Percentiles rank a stretch among this genome's conserved stretches.
Conservation (phyloP, 2,113 vertebrate species). For the Herpailurus yagouaroundi region DNA sequence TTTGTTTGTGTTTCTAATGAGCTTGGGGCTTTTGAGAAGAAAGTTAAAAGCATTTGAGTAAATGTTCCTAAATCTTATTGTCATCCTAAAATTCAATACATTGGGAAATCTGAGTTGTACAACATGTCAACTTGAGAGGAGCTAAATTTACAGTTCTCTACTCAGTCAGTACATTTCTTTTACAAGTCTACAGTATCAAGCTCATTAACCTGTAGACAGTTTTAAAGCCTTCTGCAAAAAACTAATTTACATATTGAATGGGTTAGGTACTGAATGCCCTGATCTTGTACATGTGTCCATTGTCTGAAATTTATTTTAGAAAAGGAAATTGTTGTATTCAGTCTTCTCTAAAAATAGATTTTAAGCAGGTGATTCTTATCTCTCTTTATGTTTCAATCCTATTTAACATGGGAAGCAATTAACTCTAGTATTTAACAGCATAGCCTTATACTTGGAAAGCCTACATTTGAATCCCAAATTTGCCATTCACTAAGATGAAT, state of each 20-base stretch:
- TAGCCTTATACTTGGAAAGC: neutral
- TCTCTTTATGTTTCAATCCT: neutral
- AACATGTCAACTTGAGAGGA: conserved; percentile 18
- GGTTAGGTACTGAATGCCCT: neutral
- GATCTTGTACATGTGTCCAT: neutral
- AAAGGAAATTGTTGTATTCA: neutral
- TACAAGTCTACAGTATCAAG: neutral
- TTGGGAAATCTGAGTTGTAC: neutral
- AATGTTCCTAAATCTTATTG: neutral
- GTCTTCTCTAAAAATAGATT: neutral
- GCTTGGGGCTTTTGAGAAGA: neutral
- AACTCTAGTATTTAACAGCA: neutral
- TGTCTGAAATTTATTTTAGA: conserved; percentile 9
- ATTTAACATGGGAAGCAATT: neutral
- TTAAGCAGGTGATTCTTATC: neutral
- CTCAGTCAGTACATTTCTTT: neutral
- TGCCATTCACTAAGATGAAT: neutral
- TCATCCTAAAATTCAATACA: neutral
- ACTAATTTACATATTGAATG: neutral
- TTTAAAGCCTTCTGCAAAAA: conserved; percentile 16
- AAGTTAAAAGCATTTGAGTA: conserved; percentile 25
- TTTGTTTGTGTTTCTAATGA: conserved; percentile 54
- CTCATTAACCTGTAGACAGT: conserved; percentile 36
- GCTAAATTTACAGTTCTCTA: neutral
- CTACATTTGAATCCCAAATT: neutral